Base-by-base conservation (phyloP, 1,140 invertebrate species). In the Danaus plexippus region DNA sequence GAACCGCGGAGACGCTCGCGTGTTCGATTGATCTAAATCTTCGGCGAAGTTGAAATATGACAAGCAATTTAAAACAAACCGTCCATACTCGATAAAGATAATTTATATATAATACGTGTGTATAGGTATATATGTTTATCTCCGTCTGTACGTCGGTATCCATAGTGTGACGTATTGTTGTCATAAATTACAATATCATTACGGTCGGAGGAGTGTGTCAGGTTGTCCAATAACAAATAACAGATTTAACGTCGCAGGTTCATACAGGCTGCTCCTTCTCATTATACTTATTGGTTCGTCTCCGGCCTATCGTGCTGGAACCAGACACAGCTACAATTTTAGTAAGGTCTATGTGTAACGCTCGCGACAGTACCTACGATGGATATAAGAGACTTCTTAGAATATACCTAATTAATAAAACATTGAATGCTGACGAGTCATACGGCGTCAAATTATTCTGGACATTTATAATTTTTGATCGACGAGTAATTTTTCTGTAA, bases 171-270 rank as follows among this genome's bases (percentile, higher is more conserved):
- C 63, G 57, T 67, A 73, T 65, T 59, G 62, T 61, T 65, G 59
- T 53, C 53, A 61, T 71, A 63, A 63, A 71, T 73, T 73, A 71
- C 68, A 70, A 68, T 68, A 68, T 68, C 60, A 73, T 68, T 70
- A 71, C 57, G 47, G 55, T 54, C 50, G 47, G 41, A 54, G 47
- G 56, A 66, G 55, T 56, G 63, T 64, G 59, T 66, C 58, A 51
- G 59, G 43, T 55, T 61, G 53, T 47, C 45, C 59, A 61, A 64
- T 67, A 57, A 63, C 60, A 58, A 66, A 60, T 52, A 67, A 58
- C 59, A 50, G 55, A 63, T 61, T 56, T 47, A 44, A 53, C 32
- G 53, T 51, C 54, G 47, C 45, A 11, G 52, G 11, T 50, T 13
- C 10, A 54, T 62, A 63, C 58, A 63, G 57, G 52, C 1, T 67